Base-by-base conservation (phyloP, 2,797 vertebrate genomes). In the Taeniopygia guttata region DNA sequence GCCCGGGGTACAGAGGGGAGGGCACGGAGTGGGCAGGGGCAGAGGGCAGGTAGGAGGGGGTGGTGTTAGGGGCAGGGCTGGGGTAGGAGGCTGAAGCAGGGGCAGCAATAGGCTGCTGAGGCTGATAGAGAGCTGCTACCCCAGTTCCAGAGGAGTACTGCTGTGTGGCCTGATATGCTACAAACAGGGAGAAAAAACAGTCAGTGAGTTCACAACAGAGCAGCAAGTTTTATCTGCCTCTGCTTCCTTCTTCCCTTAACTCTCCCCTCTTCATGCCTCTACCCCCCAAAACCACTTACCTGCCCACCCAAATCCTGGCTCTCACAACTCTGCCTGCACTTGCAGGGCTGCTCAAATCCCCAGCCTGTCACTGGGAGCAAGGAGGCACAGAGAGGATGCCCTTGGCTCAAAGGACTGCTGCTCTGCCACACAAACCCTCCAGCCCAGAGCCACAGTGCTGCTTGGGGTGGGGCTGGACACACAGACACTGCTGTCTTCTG, bases 141-240 rank as follows among this genome's bases (percentile, higher is more conserved):
- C 98, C 99, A 91, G 98, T 95, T 98, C 98, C 98, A 94, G 98
- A 98, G 49, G 97, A 96, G 97, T 98, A 99, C 96, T 98, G 99
- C 97, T 98, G 98, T 96, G 98, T 96, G 97, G 98, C 98, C 95
- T 98, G 97, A 97, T 98, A 99, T 10, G 97, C 99, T 99, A 97
- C 91, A 98, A 90, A 95, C 34, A 82, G 96, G 94, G 84, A 95
- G 95, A 97, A 94, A 97, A 97, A 95, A 97, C 84, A 93, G 54
- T 88, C 94, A 97, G 96, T 91, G 74, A 92, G 54, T 25, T 67
- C 7, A 1, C 22, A 77, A 91, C 32, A 92, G 26, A 82, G 13
- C 9, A 59, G 40, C 2, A 2, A 8, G 26, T n/a, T 84, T 62
- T 51, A 64, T 20, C 56, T 73, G 58, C 30, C 34, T 54, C 82